These are phyloP conservation scores for Leptura quadrifasciata DNA, from an alignment of 2,888 invertebrate genomes.

Conservation along the genomic window DNA sequence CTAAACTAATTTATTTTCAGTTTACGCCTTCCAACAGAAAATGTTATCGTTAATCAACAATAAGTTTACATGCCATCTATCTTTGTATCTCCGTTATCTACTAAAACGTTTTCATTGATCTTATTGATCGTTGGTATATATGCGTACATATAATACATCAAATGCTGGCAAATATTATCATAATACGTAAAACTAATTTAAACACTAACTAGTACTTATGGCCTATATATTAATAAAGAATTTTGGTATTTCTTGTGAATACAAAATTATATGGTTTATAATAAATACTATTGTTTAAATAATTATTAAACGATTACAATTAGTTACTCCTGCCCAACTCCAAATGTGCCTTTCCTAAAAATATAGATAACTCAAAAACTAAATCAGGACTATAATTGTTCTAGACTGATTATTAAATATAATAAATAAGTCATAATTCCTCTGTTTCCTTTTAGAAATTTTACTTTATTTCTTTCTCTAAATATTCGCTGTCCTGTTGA, in stretches of 20 bases:
- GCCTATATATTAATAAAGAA: neutral
- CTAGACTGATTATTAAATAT: no score
- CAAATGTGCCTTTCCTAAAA: no score
- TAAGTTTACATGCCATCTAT: neutral
- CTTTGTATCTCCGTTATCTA: constrained; percentile 4
- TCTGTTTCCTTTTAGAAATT: no score
- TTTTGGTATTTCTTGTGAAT: neutral
- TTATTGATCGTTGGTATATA: neutral
- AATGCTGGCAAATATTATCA: constrained; percentile 13
- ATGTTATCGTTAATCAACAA: neutral
- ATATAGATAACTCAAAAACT: no score
- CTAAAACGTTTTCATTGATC: constrained; percentile 2
- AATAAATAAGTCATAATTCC: no score
- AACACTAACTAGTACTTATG: neutral
- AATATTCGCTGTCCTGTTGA: no score
- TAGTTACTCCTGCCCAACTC: no score
- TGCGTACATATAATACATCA: neutral
- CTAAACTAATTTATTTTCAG: neutral
- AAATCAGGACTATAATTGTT: no score
- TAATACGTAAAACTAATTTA: neutral
- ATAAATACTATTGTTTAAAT: no score
- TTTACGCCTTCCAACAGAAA: neutral
- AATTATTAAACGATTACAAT: no score
- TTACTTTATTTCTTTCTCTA: no score
- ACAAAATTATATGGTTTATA: no score